Conservation (phyloP, 23 tunicate species). For the Corella eumyota region DNA sequence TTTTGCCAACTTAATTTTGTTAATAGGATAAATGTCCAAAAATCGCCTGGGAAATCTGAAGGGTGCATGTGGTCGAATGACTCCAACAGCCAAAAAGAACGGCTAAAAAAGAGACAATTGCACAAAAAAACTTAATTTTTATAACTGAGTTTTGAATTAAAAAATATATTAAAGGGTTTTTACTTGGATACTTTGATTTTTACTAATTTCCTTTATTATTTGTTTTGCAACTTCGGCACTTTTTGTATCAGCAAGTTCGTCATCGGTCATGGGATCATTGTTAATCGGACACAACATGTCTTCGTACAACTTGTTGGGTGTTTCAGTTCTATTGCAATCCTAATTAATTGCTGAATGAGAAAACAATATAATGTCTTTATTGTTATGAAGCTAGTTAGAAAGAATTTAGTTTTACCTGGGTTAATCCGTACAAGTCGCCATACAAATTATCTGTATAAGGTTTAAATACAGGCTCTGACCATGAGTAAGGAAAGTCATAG, state of each 20-base stretch:
- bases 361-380: too few relatives aligned
- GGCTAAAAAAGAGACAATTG: slow-evolving; percentile 79
- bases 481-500: slow-evolving; percentile 81
- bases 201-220: slow-evolving; percentile 52
- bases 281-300: slow-evolving; percentile 81
- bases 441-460: too few relatives aligned
- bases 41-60: slow-evolving; percentile 77
- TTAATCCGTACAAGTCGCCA: too few relatives aligned
- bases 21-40: slow-evolving; percentile 42
- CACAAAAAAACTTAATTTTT: too few relatives aligned
- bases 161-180: too few relatives aligned
- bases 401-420: too few relatives aligned
- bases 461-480: slow-evolving; percentile 75
- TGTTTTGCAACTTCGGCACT: slow-evolving; percentile 60
- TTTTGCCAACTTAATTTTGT: slow-evolving; percentile 48
- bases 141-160: too few relatives aligned
- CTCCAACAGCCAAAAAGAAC: slow-evolving; percentile 92
- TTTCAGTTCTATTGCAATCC: too few relatives aligned
- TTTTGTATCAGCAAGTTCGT: slow-evolving; percentile 60
- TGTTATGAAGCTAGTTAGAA: too few relatives aligned
- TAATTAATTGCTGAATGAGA: too few relatives aligned
- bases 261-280: slow-evolving; percentile 48
- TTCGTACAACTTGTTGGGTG: slow-evolving; percentile 33
- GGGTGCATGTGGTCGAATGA: slow-evolving; percentile 90
- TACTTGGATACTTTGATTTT: too few relatives aligned